Evolutionary conservation across 2,888 invertebrate species (phyloP).

Genomic region (Drosophila neonasuta): DNA sequence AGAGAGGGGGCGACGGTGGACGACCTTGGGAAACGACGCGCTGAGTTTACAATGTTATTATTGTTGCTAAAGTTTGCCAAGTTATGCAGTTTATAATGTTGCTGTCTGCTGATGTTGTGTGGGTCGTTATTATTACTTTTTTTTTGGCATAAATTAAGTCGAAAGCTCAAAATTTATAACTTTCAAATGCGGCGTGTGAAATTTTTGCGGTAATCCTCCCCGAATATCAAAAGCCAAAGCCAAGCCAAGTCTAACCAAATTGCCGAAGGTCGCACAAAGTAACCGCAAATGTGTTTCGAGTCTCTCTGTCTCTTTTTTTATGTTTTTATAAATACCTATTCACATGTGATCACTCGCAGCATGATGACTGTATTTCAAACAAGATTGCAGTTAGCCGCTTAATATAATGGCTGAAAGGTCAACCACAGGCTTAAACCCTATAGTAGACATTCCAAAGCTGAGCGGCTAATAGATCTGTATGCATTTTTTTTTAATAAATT

Average conservation of each 20-base stretch:
- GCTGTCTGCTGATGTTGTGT: slow-evolving; percentile 29
- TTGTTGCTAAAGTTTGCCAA: slow-evolving; percentile 70
- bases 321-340: background rate
- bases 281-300: slow-evolving; percentile 13
- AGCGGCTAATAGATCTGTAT: background rate
- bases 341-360: slow-evolving; percentile 1
- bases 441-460: background rate
- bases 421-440: background rate
- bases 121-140: slow-evolving; percentile 23
- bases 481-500: background rate
- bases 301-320: background rate
- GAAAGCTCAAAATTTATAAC: slow-evolving; percentile 62
- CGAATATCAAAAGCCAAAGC: slow-evolving; percentile 11
- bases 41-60: slow-evolving; percentile 61
- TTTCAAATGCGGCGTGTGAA: slow-evolving; percentile 67
- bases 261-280: slow-evolving; percentile 14
- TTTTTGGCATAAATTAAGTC: slow-evolving; percentile 62
- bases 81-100: slow-evolving; percentile 65
- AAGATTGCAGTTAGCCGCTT: background rate
- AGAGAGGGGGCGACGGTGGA: slow-evolving; percentile 6
- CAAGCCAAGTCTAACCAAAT: slow-evolving; percentile 8
- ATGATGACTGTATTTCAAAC: slow-evolving; percentile 2
- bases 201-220: slow-evolving; percentile 33
- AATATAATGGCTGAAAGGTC: background rate
- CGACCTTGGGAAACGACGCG: slow-evolving; percentile 57